Percentiles rank a stretch among this genome's conserved stretches.
phyloP scores from a whole-genome alignment of 2,888 invertebrate genomes.

The Eubasilissa splendida region DNA sequence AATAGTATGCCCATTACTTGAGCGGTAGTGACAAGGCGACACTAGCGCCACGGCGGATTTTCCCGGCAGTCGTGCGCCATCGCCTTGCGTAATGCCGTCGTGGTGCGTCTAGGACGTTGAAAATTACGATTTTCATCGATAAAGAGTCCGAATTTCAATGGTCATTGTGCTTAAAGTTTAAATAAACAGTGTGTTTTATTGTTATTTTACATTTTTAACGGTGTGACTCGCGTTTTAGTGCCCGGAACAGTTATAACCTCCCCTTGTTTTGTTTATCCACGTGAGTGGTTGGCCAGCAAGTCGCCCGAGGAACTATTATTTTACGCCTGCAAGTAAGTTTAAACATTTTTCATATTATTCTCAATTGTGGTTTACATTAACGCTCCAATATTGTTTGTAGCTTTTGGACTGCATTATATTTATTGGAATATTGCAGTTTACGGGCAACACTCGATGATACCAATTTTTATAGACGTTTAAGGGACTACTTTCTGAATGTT shows the following conservation, averaged over 20 bases:
- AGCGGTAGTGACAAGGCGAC: slow-evolving; percentile 29
- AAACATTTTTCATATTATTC: too few species aligned
- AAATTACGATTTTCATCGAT: slow-evolving; percentile 31
- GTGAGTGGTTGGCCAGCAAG: slow-evolving; percentile 41
- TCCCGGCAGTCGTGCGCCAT: slow-evolving; percentile 39
- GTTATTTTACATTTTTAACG: slow-evolving; percentile 7
- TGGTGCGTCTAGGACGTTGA: slow-evolving; percentile 18
- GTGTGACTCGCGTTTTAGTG: slow-evolving; percentile 36
- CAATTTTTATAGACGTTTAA: too few species aligned
- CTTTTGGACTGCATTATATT: too few species aligned
- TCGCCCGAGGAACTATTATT: slow-evolving; percentile 29
- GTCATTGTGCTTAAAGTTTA: slow-evolving; percentile 22
- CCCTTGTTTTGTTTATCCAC: slow-evolving; percentile 46
- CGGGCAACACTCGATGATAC: too few species aligned
- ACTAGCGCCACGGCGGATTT: slow-evolving; percentile 44
- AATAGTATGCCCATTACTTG: slow-evolving; percentile 13
- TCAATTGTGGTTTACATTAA: too few species aligned
- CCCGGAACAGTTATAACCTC: slow-evolving; percentile 36
- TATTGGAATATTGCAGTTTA: too few species aligned
- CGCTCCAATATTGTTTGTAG: too few species aligned
- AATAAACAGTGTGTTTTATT: slow-evolving; percentile 29
- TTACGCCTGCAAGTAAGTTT: slow-evolving; percentile 23
- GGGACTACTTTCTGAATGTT: too few species aligned
- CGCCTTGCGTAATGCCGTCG: slow-evolving; percentile 48
- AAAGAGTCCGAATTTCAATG: slow-evolving; percentile 15